Evolutionary conservation across 1,140 invertebrate species (phyloP).

Genomic region (Tetragonula clypearis): DNA sequence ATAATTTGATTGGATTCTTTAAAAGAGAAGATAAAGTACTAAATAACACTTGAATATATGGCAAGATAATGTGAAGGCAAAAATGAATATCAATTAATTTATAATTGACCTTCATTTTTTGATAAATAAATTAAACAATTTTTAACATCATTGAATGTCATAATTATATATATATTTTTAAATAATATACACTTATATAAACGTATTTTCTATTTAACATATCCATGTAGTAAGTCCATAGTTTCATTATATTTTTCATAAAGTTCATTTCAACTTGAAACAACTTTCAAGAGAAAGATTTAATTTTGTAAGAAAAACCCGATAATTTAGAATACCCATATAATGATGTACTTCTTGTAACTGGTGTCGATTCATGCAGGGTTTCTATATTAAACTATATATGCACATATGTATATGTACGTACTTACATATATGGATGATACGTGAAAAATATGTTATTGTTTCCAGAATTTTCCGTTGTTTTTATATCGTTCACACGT

Average conservation of each 20-base stretch:
- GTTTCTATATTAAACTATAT: neutral
- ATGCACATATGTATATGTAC: neutral
- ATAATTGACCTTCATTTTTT: too few relatives aligned
- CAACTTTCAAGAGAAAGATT: neutral
- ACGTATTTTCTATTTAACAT: neutral
- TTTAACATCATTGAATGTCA: too few relatives aligned
- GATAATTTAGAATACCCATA: neutral
- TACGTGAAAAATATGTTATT: constrained; percentile 5
- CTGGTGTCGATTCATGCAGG: neutral
- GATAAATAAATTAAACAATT: too few relatives aligned
- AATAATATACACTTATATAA: neutral
- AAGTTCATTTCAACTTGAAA: neutral
- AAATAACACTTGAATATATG: too few relatives aligned
- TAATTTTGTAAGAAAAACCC: neutral
- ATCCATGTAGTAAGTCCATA: too few relatives aligned
- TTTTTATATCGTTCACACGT: neutral
- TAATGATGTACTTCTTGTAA: neutral
- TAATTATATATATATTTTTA: neutral
- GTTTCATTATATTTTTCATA: neutral
- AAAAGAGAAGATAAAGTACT: neutral
- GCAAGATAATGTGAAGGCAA: too few relatives aligned
- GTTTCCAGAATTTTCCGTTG: constrained; percentile 12
- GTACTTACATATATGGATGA: neutral
- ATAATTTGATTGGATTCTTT: neutral
- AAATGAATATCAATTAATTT: too few relatives aligned